Evolutionary conservation across 2,113 vertebrate genomes (phyloP).

Genomic region (Thermophis baileyi): DNA sequence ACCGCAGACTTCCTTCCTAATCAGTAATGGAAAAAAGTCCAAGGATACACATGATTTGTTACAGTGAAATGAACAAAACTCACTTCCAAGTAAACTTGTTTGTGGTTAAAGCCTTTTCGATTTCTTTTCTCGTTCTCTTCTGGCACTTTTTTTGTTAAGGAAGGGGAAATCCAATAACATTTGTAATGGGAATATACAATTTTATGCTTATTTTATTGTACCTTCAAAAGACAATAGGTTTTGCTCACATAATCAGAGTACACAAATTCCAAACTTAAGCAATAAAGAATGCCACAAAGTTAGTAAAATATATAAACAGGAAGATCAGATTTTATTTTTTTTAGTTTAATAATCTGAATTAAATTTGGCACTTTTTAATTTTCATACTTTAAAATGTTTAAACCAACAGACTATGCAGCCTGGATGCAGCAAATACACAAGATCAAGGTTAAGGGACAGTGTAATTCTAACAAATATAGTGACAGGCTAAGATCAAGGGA

Average conservation of each 20-base stretch:
- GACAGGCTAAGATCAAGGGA: constrained; percentile 90
- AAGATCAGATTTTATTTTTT: constrained; percentile 35
- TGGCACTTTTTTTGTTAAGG: not conserved
- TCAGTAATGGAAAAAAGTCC: not conserved
- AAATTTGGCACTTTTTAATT: constrained; percentile 1
- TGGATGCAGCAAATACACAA: constrained; percentile 62
- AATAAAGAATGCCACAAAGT: constrained; percentile 14
- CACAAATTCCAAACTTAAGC: constrained; percentile 18
- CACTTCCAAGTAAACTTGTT: not conserved
- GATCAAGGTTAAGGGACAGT: constrained; percentile 84
- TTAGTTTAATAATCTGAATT: not conserved
- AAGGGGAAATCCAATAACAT: not conserved
- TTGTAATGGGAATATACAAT: not conserved
- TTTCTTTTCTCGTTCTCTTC: not conserved
- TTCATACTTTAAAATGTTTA: constrained; percentile 43
- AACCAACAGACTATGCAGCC: constrained; percentile 52
- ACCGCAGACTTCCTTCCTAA: not conserved
- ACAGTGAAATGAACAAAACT: not conserved
- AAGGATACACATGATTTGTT: not conserved
- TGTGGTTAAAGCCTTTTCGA: not conserved
- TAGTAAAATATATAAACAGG: not conserved
- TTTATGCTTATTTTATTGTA: constrained; percentile 36
- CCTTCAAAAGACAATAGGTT: not conserved
- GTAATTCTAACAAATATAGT: constrained; percentile 85
- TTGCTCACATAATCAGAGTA: not conserved